Percentiles rank a stretch among this genome's conserved stretches.
These are phyloP conservation scores for Drosophila rufa DNA, from an alignment of 1,140 invertebrate genomes.

Conservation along the genomic window DNA sequence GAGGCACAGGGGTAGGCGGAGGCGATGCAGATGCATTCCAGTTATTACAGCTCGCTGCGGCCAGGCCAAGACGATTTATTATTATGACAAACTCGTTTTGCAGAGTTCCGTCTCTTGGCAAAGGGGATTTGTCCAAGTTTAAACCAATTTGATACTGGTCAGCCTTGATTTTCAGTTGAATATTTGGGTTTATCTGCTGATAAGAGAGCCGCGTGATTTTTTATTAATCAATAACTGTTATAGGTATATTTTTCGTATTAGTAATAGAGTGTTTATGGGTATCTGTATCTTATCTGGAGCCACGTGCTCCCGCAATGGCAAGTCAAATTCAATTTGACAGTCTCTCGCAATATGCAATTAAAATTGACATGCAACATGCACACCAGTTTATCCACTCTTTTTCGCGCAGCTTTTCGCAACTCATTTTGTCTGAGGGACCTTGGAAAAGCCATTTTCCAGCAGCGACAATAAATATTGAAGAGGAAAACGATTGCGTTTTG, in stretches of 20 bases:
- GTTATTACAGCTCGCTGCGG: background rate
- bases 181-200: constrained; percentile 36
- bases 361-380: constrained; percentile 54
- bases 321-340: constrained; percentile 58
- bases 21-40: constrained; percentile 12
- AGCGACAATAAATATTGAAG: constrained; percentile 53
- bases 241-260: background rate
- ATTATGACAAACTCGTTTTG: constrained; percentile 34
- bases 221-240: constrained; percentile 22
- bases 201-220: constrained; percentile 43
- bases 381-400: constrained; percentile 13
- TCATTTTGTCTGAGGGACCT: constrained; percentile 43
- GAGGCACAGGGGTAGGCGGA: background rate
- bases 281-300: constrained; percentile 37
- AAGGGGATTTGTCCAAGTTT: constrained; percentile 28
- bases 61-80: constrained; percentile 19
- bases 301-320: constrained; percentile 4
- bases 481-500: background rate
- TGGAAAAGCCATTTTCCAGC: constrained; percentile 60
- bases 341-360: constrained; percentile 48
- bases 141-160: background rate
- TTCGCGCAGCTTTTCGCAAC: constrained; percentile 12
- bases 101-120: constrained; percentile 5
- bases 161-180: constrained; percentile 3
- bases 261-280: background rate